A percentile compares a stretch with the other conserved stretches of the same genome.
Evolutionary conservation across 2,888 invertebrate species (phyloP).

Genomic region (Apodemia duryi): DNA sequence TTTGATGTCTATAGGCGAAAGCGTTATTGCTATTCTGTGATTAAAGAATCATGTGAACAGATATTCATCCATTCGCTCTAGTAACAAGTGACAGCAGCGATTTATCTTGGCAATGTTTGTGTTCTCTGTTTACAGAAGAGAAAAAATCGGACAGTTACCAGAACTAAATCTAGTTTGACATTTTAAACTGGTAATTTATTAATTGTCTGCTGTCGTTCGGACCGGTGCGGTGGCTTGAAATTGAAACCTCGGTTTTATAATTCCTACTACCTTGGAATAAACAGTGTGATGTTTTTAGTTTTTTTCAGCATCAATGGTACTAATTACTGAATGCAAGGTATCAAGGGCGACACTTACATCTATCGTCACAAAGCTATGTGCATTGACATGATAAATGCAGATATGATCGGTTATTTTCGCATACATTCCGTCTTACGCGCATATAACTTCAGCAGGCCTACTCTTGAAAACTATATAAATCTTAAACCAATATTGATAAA

Average conservation of each 20-base stretch:
- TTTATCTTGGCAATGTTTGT: conserved; percentile 5
- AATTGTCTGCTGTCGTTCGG: neutral
- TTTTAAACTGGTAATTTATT: conserved; percentile 10
- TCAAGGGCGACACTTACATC: no score
- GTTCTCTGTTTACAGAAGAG: neutral
- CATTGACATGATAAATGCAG: no score
- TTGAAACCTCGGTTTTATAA: neutral
- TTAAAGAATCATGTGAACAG: neutral
- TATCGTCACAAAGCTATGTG: no score
- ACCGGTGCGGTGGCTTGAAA: neutral
- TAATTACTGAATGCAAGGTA: no score
- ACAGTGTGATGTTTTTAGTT: no score
- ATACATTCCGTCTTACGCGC: no score
- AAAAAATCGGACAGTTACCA: neutral
- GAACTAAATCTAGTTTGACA: conserved; percentile 9
- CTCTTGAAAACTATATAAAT: no score
- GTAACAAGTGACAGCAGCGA: neutral
- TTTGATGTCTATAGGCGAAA: neutral
- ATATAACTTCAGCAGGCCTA: no score
- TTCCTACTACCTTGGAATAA: neutral
- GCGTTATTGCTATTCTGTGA: no score
- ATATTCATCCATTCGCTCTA: neutral
- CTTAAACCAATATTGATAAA: no score
- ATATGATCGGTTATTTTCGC: no score
- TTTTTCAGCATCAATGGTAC: no score